These are phyloP conservation scores for Salminus brasiliensis DNA, from an alignment of 2,113 vertebrate genomes.

Conservation along the genomic window DNA sequence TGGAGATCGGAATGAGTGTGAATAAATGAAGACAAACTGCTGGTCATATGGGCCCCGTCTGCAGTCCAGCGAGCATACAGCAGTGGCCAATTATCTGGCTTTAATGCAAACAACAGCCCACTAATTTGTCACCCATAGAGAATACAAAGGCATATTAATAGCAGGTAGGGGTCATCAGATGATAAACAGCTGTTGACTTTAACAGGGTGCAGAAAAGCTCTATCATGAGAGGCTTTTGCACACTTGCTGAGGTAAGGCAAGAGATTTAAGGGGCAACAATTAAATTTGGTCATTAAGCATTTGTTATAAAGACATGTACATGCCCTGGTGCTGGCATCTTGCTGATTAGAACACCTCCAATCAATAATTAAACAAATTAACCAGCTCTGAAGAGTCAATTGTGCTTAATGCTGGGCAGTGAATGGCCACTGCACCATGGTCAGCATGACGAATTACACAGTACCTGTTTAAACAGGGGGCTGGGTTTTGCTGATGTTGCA, in stretches of 20 bases:
- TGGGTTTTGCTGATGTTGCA: neutral
- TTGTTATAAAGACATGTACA: conserved; percentile 56
- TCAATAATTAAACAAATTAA: conserved; percentile 76
- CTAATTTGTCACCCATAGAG: neutral
- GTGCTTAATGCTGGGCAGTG: conserved; percentile 39
- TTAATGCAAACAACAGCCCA: neutral
- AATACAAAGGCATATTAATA: neutral
- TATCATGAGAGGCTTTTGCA: neutral
- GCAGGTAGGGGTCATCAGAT: neutral
- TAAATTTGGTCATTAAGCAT: conserved; percentile 63
- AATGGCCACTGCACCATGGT: neutral
- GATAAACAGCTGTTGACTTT: neutral
- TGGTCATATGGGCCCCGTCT: neutral
- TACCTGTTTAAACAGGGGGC: neutral
- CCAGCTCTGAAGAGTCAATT: conserved; percentile 60
- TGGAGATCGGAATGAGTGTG: conserved; percentile 50
- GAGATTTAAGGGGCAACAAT: conserved; percentile 56
- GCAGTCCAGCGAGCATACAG: conserved; percentile 10
- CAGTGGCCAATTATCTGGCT: neutral
- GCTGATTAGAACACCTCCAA: conserved; percentile 67
- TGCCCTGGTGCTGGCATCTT: conserved; percentile 53
- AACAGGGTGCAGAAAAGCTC: conserved; percentile 1
- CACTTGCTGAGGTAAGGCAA: conserved; percentile 59
- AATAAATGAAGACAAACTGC: conserved; percentile 50
- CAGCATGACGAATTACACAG: conserved; percentile 9